These are phyloP conservation scores for Antechinus flavipes DNA, from an alignment of 2,113 vertebrate genomes.

Conservation along the genomic window DNA sequence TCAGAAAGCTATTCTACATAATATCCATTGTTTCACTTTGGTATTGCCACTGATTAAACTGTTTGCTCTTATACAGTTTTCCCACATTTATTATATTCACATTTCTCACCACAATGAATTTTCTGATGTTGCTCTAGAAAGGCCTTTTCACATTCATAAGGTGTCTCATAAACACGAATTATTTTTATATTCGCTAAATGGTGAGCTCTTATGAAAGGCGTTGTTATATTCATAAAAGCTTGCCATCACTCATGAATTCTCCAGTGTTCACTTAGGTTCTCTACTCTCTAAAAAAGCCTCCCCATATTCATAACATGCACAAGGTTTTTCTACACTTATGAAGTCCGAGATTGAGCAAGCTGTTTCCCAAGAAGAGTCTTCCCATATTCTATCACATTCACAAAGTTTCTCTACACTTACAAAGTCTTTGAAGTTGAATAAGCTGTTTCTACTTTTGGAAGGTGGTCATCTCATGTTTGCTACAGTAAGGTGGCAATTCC, in stretches of 20 bases:
- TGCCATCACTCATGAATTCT: background rate
- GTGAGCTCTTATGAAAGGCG: background rate
- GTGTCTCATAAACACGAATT: background rate
- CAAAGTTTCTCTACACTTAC: too few relatives aligned
- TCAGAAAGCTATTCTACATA: background rate
- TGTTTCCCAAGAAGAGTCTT: background rate
- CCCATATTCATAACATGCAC: background rate
- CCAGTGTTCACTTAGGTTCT: background rate
- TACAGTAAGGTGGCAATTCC: background rate
- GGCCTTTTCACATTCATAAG: background rate
- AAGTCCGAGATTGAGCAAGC: background rate
- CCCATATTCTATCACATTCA: too few relatives aligned
- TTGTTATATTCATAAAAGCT: background rate
- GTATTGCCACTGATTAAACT: background rate
- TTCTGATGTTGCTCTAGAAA: too few relatives aligned
- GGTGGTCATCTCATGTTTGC: background rate
- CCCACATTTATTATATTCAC: background rate
- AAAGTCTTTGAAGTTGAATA: background rate
- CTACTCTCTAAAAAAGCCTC: background rate
- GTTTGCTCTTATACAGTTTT: background rate
- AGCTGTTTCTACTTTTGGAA: background rate
- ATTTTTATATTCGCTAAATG: too few relatives aligned
- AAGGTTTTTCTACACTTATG: too few relatives aligned
- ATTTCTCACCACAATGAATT: background rate
- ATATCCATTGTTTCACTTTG: background rate